phyloP scores from a whole-genome alignment of 2,113 vertebrate genomes.

The Aleadryas rufinucha region DNA sequence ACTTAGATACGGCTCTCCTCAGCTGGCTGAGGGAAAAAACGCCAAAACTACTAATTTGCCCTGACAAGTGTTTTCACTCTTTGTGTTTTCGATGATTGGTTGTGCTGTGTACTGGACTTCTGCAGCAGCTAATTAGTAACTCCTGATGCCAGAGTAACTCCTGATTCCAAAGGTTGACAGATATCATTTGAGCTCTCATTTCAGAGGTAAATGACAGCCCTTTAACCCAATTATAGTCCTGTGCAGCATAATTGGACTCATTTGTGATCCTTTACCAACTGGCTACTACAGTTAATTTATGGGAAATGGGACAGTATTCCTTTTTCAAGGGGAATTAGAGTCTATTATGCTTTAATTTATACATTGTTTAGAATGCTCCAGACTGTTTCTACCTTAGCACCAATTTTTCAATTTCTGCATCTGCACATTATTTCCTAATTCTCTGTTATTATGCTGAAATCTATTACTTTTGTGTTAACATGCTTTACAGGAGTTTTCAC shows the following conservation, averaged over 20 bases:
- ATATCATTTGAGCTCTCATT: neutral
- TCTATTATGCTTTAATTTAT: neutral
- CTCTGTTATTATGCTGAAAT: neutral
- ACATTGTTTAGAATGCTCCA: neutral
- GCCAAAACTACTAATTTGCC: neutral
- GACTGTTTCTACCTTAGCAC: neutral
- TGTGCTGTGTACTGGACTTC: neutral
- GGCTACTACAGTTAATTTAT: neutral
- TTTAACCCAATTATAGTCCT: neutral
- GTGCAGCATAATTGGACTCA: neutral
- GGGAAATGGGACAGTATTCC: neutral
- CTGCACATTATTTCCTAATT: neutral
- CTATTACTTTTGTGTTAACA: neutral
- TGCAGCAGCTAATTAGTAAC: constrained; percentile 34
- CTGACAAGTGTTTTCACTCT: constrained; percentile 9
- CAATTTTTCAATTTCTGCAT: neutral
- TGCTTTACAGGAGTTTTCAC: neutral
- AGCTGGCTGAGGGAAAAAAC: neutral
- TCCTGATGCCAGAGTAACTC: neutral
- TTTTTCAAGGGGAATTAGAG: neutral
- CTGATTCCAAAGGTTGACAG: constrained; percentile 18
- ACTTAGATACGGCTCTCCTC: neutral
- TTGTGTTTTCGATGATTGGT: neutral
- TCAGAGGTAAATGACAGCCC: neutral
- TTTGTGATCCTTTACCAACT: neutral